Base-by-base conservation (phyloP, 2,797 vertebrate species). In the Microhierax caerulescens region DNA sequence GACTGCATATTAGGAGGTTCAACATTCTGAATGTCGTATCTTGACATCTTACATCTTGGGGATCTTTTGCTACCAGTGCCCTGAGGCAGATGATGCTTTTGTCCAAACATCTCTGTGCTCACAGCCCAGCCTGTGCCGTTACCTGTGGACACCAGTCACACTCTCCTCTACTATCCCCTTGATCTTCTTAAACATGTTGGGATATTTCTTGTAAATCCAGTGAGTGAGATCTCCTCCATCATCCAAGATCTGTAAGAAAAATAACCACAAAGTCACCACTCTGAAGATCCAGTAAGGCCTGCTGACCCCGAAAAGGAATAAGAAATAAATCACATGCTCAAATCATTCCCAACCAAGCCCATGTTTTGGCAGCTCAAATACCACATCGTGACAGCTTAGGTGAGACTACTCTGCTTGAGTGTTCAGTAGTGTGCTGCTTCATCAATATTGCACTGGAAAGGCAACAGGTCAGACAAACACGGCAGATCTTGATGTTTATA, bases 161-260 rank as follows among this genome's bases (percentile, higher is more conserved):
- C 99, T 99, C 98, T 99, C 99, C 96, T 99, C 99, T 25, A 99
- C 99, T 7, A 99, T 99, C 75, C 99, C 99, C 97, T 99, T 99
- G 98, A 99, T 99, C 98, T 99, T 99, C 97, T 99, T 99, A 96
- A 99, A 99, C 99, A 99, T 99, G 97, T 99, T 99, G 91, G 99
- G 99, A 51, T 99, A 99, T 90, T 99, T 99, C 98, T 99, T 99
- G 95, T 99, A 99, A 97, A 99, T 99, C 99, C 99, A 99, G 95
- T 99, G 99, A 88, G 99, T 99, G 88, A 99, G 98, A 93, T 99
- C 99, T 10, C 99, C 99, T 32, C 99, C 99, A 7, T 99, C 99
- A 80, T 99, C 99, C 97, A 99, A 96, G 95, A 99, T 99, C 99
- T 99, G 97, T 0, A 97, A 98, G 0, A n/a, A 21, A 24, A 97